phyloP scores from a whole-genome alignment of 2,797 vertebrate species.

The Esox lucius region DNA sequence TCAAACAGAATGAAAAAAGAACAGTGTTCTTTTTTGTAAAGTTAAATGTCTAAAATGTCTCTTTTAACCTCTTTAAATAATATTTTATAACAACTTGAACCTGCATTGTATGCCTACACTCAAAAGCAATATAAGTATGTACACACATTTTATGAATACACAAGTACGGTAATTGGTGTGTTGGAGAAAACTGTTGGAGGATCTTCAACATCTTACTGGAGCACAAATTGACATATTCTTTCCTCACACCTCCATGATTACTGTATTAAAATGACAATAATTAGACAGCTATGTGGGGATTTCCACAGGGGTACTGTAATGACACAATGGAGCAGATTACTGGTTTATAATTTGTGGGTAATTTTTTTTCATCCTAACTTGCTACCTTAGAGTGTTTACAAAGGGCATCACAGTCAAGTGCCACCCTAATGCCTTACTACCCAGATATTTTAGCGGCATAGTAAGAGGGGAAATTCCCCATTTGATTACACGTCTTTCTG shows the following conservation, averaged over 20 bases:
- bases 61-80: not conserved
- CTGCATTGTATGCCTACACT: not conserved
- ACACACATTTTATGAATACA: not conserved
- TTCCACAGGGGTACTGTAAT: slow-evolving; percentile 57
- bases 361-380: slow-evolving; percentile 51
- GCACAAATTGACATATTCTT: slow-evolving; percentile 61
- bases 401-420: slow-evolving; percentile 41
- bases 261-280: slow-evolving; percentile 67
- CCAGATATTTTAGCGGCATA: slow-evolving; percentile 24
- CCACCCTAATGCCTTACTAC: not conserved
- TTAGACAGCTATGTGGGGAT: slow-evolving; percentile 70
- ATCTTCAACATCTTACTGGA: slow-evolving; percentile 22
- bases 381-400: slow-evolving; percentile 40
- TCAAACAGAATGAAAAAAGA: too few relatives aligned
- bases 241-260: slow-evolving; percentile 52
- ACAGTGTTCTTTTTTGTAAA: too few relatives aligned
- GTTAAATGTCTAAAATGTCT: too few relatives aligned
- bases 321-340: slow-evolving; percentile 47
- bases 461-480: not conserved
- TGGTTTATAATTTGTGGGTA: slow-evolving; percentile 61
- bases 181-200: not conserved
- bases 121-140: not conserved
- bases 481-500: not conserved
- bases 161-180: not conserved
- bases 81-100: not conserved